Base-by-base conservation (phyloP, 2,888 invertebrate species). In the Ennomos fuscantarius region DNA sequence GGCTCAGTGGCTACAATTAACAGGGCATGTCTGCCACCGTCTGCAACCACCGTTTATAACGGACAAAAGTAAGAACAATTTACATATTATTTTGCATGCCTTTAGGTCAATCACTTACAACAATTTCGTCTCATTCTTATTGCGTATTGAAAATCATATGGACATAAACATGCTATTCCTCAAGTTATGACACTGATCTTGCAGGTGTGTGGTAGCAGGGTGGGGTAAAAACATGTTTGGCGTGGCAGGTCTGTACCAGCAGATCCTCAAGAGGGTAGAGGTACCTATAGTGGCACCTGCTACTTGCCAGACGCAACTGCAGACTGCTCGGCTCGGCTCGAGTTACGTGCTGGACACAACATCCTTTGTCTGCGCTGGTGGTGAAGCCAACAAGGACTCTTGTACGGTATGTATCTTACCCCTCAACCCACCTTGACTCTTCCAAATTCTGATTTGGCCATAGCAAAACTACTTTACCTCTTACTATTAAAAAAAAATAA, bases 161-260 rank as follows among this genome's bases (percentile, higher is more conserved):
- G 6, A 24, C 24, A 24, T 24, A 0, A 24, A 24, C 6, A 6
- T 6, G 24, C 6, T n/a, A n/a, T n/a, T n/a, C n/a, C n/a, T n/a
- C n/a, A n/a, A n/a, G n/a, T n/a, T n/a, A 12, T 13, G 10, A 9
- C 35, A 36, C 33, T 40, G 9, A 15, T n/a, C 15, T 36, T 43
- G 8, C 56, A 93, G 93, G 62, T 95, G 95, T 73, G 93, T 93
- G 87, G 95, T 96, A 0, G 91, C 96, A n/a, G 98, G 98, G 9
- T 98, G 98, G 97, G 98, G 98, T 10, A 96, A 97, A 78, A 93
- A 96, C 66, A 94, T 95, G 66, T 98, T 96, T 62, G 93, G 93
- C 1, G 39, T 82, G 2, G 90, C 81, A 80, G 93, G 92, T 0
- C 89, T 84, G 62, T 94, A 93, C 73, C 95, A 96, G 78, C 93